Base-by-base conservation (phyloP, 2,797 vertebrate species). In the Chaenodraco wilsoni region DNA sequence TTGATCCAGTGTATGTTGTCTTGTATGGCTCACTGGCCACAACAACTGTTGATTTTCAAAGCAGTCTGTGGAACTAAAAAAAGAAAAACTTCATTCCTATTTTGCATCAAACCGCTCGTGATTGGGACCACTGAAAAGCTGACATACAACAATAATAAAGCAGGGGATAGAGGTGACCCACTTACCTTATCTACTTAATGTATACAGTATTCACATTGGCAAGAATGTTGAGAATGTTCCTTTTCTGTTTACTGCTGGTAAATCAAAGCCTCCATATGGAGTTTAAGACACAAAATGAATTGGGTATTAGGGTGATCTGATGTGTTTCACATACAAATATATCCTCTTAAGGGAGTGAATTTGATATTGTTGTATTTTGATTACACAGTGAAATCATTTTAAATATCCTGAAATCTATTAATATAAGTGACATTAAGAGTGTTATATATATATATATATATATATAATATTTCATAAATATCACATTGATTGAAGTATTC, bases 281-380 rank as follows among this genome's bases (percentile, higher is more conserved):
- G 59, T 68, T 50, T 50, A 55, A 9, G 41, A 57, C 54, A 37
- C 15, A 44, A 45, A 14, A 58, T 54, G 37, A 27, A 33, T 45
- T 37, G 44, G 3, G 33, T 31, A 27, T 12, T n/a, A 49, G 19
- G 15, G 9, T 45, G 10, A 40, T 43, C 27, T 27, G 27, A 27
- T 27, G 27, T 27, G 27, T 27, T 27, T 27, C 27, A 45, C 19
- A 55, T 44, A n/a, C 27, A 41, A 65, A 23, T 21, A 60, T 52
- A 11, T 33, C 4, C 44, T 50, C 19, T 41, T 62, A 27, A 55
- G n/a, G 58, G 27, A 27, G 60, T 43, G 65, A 65, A 50, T 69
- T 73, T 73, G 44, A 69, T 44, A 37, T 9, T 15, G 37, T 3
- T 55, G 12, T 67, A 41, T 69, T 51, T 66, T 40, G 50, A 9